Evolutionary conservation across 2,888 invertebrate species (phyloP), one percentile per base, ranked within the genome.

Genomic region (Ophioninae sp.): DNA sequence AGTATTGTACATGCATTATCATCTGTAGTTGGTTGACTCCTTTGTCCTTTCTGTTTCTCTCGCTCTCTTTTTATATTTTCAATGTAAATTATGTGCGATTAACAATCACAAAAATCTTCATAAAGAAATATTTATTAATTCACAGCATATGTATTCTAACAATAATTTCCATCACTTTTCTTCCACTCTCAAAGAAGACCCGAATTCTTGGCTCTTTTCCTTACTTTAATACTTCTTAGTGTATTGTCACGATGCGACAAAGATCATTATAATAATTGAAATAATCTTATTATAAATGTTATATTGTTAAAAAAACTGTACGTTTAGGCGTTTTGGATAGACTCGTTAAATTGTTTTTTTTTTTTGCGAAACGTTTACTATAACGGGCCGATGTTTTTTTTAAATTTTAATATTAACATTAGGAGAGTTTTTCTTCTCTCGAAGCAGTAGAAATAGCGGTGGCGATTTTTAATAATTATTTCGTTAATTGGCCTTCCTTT

Each of bases 181-280:
- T 23, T 76, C 65, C 69, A 80, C 79, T 68, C 79, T 84, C 78
- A 41, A 79, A 70, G 72, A 86, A 77, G 76, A 73, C 72, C 75
- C 76, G 65, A n/a, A n/a, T 77, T 73, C 57, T 61, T 73, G 59
- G 30, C 70, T 64, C 37, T 44, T 74, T n/a, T 70, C 57, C 69
- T n/a, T 67, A 37, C 56, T 68, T 41, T 57, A 69, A 75, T 68
- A 79, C 39, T 73, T 59, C 64, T 76, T 74, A 41, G 72, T 79
- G 65, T 82, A 86, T 86, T 85, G 81, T 85, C 81, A 86, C 84
- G 84, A 86, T 84, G 86, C 85, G 85, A 73, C 84, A 84, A 86
- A 77, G 72, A 86, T 80, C 80, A 65, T 81, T 64, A 59, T 69
- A 59, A 69, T 76, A 69, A 50, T 78, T 75, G 21, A 41, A 50